Percentiles rank a stretch among this genome's conserved stretches.
Conservation (phyloP, 2,797 vertebrate species). For the Hippopotamyrus pictus region DNA sequence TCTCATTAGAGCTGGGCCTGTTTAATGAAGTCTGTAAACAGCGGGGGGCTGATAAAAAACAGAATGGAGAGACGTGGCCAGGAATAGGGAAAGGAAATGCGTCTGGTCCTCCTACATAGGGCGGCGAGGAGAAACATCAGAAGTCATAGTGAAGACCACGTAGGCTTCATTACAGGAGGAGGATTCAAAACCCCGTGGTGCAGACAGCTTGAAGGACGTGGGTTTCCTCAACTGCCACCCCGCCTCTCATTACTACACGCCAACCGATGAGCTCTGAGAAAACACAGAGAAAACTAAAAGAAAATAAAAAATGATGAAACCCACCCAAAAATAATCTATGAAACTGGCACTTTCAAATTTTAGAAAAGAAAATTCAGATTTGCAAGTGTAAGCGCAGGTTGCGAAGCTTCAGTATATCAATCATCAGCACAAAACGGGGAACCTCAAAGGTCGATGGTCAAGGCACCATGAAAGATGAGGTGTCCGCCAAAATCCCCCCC, state of each 20-base stretch:
- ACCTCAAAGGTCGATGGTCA: not conserved
- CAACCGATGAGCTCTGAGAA: not conserved
- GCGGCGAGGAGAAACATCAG: not conserved
- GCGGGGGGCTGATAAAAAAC: constrained; percentile 49
- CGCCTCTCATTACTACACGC: not conserved
- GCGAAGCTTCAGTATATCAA: not conserved
- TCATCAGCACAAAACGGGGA: not conserved
- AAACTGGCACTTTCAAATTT: not conserved
- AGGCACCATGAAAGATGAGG: not conserved
- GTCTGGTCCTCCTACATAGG: constrained; percentile 22
- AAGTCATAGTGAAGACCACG: not conserved
- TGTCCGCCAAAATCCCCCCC: not conserved
- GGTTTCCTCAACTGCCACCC: not conserved
- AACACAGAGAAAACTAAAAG: not conserved
- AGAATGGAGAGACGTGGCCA: constrained; percentile 15
- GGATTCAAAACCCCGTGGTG: not conserved
- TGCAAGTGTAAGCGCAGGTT: not conserved
- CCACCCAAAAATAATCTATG: not conserved
- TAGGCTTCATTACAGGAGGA: not conserved
- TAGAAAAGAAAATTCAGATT: not conserved
- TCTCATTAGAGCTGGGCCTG: constrained; percentile 26
- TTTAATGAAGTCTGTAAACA: constrained; percentile 53
- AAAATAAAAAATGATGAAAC: not conserved
- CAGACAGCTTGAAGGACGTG: not conserved
- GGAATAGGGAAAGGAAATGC: constrained; percentile 55